Conservation (phyloP, 2,888 invertebrate species). For the Melanostoma scalare region DNA sequence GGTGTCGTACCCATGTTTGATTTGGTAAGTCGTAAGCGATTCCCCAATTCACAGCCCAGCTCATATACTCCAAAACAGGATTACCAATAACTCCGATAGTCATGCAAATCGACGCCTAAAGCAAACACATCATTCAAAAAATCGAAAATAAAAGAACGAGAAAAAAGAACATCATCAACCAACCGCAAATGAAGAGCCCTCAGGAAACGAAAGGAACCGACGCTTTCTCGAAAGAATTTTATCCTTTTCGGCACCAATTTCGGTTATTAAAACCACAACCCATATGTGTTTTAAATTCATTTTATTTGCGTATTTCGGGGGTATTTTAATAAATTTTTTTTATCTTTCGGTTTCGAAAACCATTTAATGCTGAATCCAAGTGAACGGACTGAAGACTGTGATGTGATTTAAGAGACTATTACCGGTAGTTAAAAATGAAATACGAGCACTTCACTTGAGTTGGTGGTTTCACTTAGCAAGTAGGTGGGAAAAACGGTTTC, state of each 20-base stretch:
- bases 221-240: conserved; percentile 78
- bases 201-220: conserved; percentile 84
- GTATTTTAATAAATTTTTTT: neutral
- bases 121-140: neutral
- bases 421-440: conserved; percentile 15
- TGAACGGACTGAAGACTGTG: conserved; percentile 26
- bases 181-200: conserved; percentile 84
- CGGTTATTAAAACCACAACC: conserved; percentile 28
- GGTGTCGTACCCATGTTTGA: conserved; percentile 83
- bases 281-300: conserved; percentile 48
- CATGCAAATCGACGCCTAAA: conserved; percentile 84
- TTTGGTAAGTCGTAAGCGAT: conserved; percentile 86
- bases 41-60: conserved; percentile 88
- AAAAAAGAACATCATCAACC: conserved; percentile 73
- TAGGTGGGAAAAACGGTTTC: conserved; percentile 32
- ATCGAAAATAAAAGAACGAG: conserved; percentile 15
- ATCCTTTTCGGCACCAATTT: conserved; percentile 32
- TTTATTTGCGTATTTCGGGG: neutral
- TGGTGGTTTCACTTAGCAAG: conserved; percentile 41
- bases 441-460: neutral
- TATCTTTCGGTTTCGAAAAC: neutral
- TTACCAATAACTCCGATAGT: conserved; percentile 85
- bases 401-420: conserved; percentile 38
- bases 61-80: conserved; percentile 84
- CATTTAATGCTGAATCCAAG: conserved; percentile 7